Evolutionary conservation across 2,888 invertebrate genomes (phyloP).

Genomic region (Agapostemon virescens): DNA sequence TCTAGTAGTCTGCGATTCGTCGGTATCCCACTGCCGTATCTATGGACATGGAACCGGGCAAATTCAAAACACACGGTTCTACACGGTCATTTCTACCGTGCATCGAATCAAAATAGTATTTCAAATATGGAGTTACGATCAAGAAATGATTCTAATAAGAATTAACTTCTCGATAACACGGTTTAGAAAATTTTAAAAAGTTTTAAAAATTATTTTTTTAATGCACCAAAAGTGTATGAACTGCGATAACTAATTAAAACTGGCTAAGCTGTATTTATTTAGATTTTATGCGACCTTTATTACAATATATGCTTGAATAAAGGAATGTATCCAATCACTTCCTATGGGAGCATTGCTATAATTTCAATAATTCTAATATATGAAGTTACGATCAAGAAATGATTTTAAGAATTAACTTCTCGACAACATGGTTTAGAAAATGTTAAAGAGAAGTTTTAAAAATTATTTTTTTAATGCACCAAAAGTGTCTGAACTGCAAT

Average conservation of each 20-base stretch:
- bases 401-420: background rate
- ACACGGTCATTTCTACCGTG: background rate
- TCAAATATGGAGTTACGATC: background rate
- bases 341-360: too few relatives aligned
- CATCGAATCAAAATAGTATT: background rate
- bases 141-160: background rate
- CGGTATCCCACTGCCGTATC: constrained; percentile 38
- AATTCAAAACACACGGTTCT: background rate
- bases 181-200: background rate
- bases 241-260: too few relatives aligned
- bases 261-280: too few relatives aligned
- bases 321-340: too few relatives aligned
- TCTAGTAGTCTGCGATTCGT: constrained; percentile 36
- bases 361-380: too few relatives aligned
- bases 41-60: background rate
- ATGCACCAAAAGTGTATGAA: too few relatives aligned
- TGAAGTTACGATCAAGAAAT: background rate
- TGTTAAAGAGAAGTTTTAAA: background rate
- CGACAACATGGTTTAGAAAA: background rate
- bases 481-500: too few relatives aligned
- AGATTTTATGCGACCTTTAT: too few relatives aligned
- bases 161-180: background rate
- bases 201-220: background rate
- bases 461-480: background rate
- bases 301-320: too few relatives aligned